Evolutionary conservation across 2,113 vertebrate species (phyloP).

Genomic region (Tinamus guttatus): DNA sequence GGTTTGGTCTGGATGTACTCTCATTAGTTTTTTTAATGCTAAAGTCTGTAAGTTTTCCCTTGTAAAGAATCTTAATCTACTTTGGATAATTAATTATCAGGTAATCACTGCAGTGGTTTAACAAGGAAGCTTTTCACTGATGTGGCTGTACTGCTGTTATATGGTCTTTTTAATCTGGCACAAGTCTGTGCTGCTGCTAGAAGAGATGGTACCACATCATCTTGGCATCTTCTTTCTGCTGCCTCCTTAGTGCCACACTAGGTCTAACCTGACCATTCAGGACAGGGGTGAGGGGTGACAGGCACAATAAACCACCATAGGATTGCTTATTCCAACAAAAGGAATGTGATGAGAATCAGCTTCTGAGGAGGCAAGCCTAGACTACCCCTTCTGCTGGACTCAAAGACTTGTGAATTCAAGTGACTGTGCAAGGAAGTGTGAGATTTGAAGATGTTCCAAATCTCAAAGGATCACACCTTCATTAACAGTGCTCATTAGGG

Average conservation of each 20-base stretch:
- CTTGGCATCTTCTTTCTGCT: neutral
- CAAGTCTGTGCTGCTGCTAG: neutral
- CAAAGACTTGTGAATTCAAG: neutral
- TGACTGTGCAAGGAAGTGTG: neutral
- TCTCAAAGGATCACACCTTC: neutral
- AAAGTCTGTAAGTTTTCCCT: neutral
- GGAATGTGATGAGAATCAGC: rapidly evolving
- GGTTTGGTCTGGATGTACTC: neutral
- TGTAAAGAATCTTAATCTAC: neutral
- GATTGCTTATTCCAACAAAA: neutral
- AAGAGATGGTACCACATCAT: neutral
- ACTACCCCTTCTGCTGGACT: neutral
- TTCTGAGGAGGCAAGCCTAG: neutral
- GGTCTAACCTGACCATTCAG: neutral
- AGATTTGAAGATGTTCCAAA: neutral
- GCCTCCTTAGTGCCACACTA: neutral
- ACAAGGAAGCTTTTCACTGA: neutral
- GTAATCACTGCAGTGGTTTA: neutral
- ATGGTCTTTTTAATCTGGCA: neutral
- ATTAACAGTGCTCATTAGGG: neutral
- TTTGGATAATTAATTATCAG: neutral
- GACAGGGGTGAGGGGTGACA: neutral
- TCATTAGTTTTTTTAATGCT: neutral
- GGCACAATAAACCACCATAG: rapidly evolving
- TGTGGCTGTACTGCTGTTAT: neutral